A percentile compares a stretch with the other conserved stretches of the same genome.
Evolutionary conservation across 2,797 vertebrate genomes (phyloP).

Genomic region (Percopsis omiscomaycus): DNA sequence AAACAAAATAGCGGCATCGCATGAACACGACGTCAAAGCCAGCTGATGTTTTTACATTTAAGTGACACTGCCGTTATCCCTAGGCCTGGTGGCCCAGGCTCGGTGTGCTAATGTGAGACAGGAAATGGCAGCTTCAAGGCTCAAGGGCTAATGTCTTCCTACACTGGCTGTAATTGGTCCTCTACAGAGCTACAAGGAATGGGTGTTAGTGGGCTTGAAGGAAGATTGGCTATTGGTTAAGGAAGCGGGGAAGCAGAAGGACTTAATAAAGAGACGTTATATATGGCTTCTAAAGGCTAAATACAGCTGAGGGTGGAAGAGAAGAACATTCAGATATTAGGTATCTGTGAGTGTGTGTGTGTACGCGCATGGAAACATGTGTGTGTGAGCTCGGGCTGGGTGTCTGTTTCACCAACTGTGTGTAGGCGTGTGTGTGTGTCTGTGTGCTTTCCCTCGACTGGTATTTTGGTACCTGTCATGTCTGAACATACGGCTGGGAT

Average conservation of each 20-base stretch:
- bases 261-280: slow-evolving; percentile 77
- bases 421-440: slow-evolving; percentile 23
- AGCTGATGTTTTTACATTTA: slow-evolving; percentile 70
- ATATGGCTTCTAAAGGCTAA: slow-evolving; percentile 74
- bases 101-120: slow-evolving; percentile 76
- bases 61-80: slow-evolving; percentile 55
- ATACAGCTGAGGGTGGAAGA: slow-evolving; percentile 56
- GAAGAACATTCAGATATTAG: slow-evolving; percentile 8
- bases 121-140: slow-evolving; percentile 77
- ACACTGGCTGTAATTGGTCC: slow-evolving; percentile 78
- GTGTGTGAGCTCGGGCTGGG: background rate
- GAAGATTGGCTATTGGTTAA: slow-evolving; percentile 28
- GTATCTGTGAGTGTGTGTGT: slow-evolving; percentile 21
- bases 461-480: slow-evolving; percentile 64
- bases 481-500: slow-evolving; percentile 68
- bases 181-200: slow-evolving; percentile 71
- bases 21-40: slow-evolving; percentile 19
- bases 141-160: slow-evolving; percentile 73
- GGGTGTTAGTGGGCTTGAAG: slow-evolving; percentile 51
- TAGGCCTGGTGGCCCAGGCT: slow-evolving; percentile 66
- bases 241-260: slow-evolving; percentile 47
- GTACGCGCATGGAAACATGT: background rate
- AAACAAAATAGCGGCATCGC: slow-evolving; percentile 40
- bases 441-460: slow-evolving; percentile 36
- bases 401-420: background rate